Percentiles rank a stretch among this genome's conserved stretches.
Evolutionary conservation across 2,888 invertebrate genomes (phyloP).

Genomic region (Aleiodes leptofemur): DNA sequence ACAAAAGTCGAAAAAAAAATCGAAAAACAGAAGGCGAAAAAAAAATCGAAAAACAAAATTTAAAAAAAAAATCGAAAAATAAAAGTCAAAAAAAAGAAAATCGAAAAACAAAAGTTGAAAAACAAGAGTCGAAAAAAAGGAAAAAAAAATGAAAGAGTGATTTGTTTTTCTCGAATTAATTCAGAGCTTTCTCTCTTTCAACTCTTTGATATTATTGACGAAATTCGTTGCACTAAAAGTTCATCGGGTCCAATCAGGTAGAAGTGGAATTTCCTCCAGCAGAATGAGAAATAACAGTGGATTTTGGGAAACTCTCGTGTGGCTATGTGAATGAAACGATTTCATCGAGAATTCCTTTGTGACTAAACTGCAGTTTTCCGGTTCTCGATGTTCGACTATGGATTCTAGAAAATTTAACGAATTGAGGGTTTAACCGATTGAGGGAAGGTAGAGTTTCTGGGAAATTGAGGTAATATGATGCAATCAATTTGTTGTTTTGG

Average conservation of each 20-base stretch:
- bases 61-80: too few relatives aligned
- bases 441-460: too few relatives aligned
- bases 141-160: slow-evolving; percentile 10
- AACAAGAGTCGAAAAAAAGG: background rate
- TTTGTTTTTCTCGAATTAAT: slow-evolving; percentile 27
- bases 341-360: slow-evolving; percentile 32
- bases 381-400: too few relatives aligned
- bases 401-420: too few relatives aligned
- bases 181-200: slow-evolving; percentile 5
- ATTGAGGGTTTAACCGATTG: too few relatives aligned
- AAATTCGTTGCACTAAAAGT: slow-evolving; percentile 16
- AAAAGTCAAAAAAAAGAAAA: too few relatives aligned
- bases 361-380: background rate
- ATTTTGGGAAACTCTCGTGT: too few relatives aligned
- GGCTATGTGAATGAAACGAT: background rate
- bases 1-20: too few relatives aligned
- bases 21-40: background rate
- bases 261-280: slow-evolving; percentile 12
- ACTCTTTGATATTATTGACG: slow-evolving; percentile 19
- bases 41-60: too few relatives aligned
- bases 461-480: too few relatives aligned
- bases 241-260: slow-evolving; percentile 2
- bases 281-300: background rate
- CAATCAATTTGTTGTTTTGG: too few relatives aligned
- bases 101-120: too few relatives aligned